phyloP scores from a whole-genome alignment of 2,113 vertebrate genomes.

The Microtus oregoni region DNA sequence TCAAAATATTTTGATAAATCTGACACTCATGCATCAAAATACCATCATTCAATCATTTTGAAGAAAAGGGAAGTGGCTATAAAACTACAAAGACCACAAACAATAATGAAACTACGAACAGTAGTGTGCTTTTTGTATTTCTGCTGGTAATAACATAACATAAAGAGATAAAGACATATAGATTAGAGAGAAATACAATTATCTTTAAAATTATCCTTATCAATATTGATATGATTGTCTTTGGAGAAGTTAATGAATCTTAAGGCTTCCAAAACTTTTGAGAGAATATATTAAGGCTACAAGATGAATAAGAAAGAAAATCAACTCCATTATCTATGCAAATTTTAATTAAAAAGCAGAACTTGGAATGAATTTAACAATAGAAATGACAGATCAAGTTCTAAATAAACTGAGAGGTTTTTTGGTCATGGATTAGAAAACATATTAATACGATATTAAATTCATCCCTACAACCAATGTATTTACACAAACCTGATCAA shows the following conservation, averaged over 20 bases:
- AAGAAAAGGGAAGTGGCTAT: background rate
- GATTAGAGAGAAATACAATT: background rate
- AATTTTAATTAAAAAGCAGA: conserved; percentile 13
- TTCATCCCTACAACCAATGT: background rate
- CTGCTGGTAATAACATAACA: background rate
- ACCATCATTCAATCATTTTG: background rate
- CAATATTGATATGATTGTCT: background rate
- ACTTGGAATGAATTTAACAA: background rate
- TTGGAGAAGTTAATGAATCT: background rate
- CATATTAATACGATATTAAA: background rate
- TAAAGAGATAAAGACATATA: background rate
- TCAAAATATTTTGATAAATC: background rate
- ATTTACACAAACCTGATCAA: background rate
- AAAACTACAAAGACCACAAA: background rate
- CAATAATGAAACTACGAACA: background rate
- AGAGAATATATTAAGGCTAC: background rate
- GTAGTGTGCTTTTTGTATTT: background rate
- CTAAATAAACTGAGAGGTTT: background rate
- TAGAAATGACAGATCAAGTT: background rate
- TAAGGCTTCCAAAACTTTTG: background rate
- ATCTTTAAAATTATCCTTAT: background rate
- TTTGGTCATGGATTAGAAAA: background rate
- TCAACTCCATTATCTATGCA: background rate
- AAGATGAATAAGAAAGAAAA: background rate
- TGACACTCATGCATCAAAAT: background rate